phyloP scores from a whole-genome alignment of 2,113 vertebrate genomes.

The Labeo catla region DNA sequence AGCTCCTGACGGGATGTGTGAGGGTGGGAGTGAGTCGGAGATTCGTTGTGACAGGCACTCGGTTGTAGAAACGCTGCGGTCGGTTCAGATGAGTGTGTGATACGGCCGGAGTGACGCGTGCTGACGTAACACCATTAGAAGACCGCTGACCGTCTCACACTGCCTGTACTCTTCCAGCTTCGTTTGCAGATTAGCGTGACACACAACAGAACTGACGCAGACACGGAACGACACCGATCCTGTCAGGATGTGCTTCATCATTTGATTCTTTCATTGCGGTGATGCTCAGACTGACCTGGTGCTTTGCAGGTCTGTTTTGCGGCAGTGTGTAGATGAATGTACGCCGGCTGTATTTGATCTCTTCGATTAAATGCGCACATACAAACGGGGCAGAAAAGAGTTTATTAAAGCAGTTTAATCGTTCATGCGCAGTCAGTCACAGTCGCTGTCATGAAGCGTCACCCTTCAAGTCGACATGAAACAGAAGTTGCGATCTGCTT shows the following conservation, averaged over 20 bases:
- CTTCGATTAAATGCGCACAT: neutral
- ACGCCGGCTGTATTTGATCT: neutral
- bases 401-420: neutral
- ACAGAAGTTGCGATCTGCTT: too few relatives aligned
- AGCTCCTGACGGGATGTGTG: neutral
- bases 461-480: too few relatives aligned
- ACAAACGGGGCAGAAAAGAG: neutral
- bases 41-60: neutral
- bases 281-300: neutral
- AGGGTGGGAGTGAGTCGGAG: neutral
- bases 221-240: neutral
- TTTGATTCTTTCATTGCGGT: neutral
- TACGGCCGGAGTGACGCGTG: too few relatives aligned
- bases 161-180: neutral
- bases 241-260: neutral
- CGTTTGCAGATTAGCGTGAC: neutral
- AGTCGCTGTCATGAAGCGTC: too few relatives aligned
- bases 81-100: neutral
- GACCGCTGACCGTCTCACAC: neutral
- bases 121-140: neutral
- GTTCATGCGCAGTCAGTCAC: too few relatives aligned
- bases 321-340: neutral
- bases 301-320: too few relatives aligned
- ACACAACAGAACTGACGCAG: neutral
- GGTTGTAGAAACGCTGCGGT: neutral